Evolutionary conservation across 2,797 vertebrate species (phyloP), one percentile per base, ranked within the genome.

Genomic region (Trematomus bernacchii): DNA sequence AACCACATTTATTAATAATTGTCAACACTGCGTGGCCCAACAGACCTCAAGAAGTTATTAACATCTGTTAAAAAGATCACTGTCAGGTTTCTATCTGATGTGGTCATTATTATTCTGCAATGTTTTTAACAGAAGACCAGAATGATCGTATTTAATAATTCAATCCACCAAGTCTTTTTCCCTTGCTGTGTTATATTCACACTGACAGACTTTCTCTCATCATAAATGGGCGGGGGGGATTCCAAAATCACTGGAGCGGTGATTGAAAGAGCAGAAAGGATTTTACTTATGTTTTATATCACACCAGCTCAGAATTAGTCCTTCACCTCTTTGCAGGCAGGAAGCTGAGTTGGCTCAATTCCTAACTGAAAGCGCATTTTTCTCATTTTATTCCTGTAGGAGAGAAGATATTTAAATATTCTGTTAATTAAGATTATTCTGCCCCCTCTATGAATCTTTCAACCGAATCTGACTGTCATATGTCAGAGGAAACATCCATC

Each of bases 351-450:
- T 53, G 54, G 42, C 53, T 70, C 14, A 5, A 48, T 43, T 69
- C 44, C 62, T 15, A 14, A 50, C 60, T 57, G 68, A 51, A 10
- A 1, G 7, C 48, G 53, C n/a, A 50, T 57, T 68, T 74, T 73
- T 71, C 69, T 75, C 59, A 5, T 33, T 80, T 66, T 48, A 0
- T 47, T 73, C 13, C 14, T 19, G 11, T 72, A 64, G 48, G 48
- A 67, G 57, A 73, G 60, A 53, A 40, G 42, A 19, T 16, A n/a
- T 83, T 66, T 83, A 82, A 89, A 88, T 72, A 78, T 15, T 73
- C 62, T 9, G 54, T 58, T 71, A 55, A 52, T 84, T 76, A 64
- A 70, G 23, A 23, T 23, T 23, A 23, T 23, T 23, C 23, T 27
- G 27, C 46, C 4, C 33, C 2, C 37, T 69, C 37, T 70, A 72